Conservation (phyloP, 2,113 vertebrate species). For the Nibea coibor region DNA sequence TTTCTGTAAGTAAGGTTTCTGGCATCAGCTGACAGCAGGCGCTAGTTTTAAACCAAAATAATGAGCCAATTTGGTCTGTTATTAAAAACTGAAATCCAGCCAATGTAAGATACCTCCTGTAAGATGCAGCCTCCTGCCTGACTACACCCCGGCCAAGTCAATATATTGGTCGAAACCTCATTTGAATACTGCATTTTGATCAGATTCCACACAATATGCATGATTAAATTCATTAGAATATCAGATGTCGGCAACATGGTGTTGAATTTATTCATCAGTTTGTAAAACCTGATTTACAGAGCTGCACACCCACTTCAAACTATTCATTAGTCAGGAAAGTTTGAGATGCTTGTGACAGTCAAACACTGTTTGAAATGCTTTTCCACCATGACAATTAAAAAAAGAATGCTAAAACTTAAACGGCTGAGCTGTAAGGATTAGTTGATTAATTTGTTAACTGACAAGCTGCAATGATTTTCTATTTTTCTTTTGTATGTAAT, state of each 20-base stretch:
- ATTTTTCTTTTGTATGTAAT: neutral
- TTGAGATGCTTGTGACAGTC: neutral
- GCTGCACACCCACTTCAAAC: neutral
- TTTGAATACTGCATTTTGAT: slow-evolving; percentile 39
- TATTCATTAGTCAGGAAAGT: neutral
- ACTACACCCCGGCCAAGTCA: slow-evolving; percentile 44
- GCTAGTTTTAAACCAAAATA: slow-evolving; percentile 21
- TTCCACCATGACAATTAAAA: neutral
- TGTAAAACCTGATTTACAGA: neutral
- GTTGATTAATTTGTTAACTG: neutral
- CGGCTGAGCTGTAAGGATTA: neutral
- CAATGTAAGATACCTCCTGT: slow-evolving; percentile 36
- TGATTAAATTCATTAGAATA: slow-evolving; percentile 30
- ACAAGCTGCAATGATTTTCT: neutral
- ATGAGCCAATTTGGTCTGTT: slow-evolving; percentile 27
- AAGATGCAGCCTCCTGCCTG: slow-evolving; percentile 29
- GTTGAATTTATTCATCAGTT: slow-evolving; percentile 11
- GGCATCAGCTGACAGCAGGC: neutral
- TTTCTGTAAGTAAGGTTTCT: neutral
- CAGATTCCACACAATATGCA: slow-evolving; percentile 31
- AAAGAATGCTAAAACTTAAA: neutral
- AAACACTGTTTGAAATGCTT: neutral
- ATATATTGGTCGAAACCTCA: slow-evolving; percentile 39
- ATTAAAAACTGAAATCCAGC: slow-evolving; percentile 20
- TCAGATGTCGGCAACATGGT: slow-evolving; percentile 24